Percentiles rank a stretch among this genome's conserved stretches.
Evolutionary conservation across 2,888 invertebrate species (phyloP).

Genomic region (Tubiluchus corallicola): DNA sequence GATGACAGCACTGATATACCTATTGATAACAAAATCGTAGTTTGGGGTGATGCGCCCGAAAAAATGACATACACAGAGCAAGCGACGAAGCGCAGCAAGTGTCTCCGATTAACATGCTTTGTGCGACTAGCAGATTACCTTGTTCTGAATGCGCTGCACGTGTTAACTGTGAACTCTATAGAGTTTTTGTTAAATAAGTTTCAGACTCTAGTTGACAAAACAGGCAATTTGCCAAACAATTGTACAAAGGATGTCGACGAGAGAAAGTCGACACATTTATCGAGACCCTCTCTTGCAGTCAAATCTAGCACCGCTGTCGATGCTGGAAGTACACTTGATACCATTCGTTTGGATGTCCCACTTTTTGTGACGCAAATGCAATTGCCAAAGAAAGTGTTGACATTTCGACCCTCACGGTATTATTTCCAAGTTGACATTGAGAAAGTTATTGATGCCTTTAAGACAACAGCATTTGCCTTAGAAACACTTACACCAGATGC

Average conservation of each 20-base stretch:
- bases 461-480: slow-evolving; percentile 45
- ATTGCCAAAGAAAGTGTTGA: slow-evolving; percentile 24
- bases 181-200: slow-evolving; percentile 28
- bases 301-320: no score
- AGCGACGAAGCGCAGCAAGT: slow-evolving; percentile 59
- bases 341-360: no score
- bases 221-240: no score
- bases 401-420: slow-evolving; percentile 39
- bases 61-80: slow-evolving; percentile 73
- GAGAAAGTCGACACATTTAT: no score
- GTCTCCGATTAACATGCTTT: slow-evolving; percentile 56
- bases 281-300: no score
- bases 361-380: slow-evolving; percentile 28
- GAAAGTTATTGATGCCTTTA: slow-evolving; percentile 44
- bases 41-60: slow-evolving; percentile 23
- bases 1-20: slow-evolving; percentile 18
- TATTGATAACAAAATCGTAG: slow-evolving; percentile 4
- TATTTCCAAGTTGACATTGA: slow-evolving; percentile 39
- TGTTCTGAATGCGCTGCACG: slow-evolving; percentile 31
- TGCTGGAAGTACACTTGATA: no score
- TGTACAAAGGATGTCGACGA: no score
- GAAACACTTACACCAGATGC: slow-evolving; percentile 51
- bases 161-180: slow-evolving; percentile 30
- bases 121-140: slow-evolving; percentile 30
- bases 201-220: no score